phyloP scores from a whole-genome alignment of 2,113 vertebrate species.

The Pycnonotus jocosus region DNA sequence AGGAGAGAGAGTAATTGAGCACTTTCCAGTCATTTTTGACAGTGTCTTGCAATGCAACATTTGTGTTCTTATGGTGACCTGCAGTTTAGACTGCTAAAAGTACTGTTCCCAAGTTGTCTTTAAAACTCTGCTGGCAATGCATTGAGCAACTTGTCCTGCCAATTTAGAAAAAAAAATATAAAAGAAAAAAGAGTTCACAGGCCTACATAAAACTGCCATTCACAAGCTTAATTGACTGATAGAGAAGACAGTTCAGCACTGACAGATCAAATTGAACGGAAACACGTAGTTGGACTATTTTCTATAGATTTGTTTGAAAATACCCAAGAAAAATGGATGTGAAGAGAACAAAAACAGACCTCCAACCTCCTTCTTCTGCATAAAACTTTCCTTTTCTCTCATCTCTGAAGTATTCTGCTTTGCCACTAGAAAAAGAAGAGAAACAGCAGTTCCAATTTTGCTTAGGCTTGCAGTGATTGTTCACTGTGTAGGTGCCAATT shows the following conservation, averaged over 20 bases:
- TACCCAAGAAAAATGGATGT: background rate
- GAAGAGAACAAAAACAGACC: conserved; percentile 1
- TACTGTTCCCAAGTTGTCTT: background rate
- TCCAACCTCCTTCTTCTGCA: background rate
- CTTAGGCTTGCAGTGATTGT: background rate
- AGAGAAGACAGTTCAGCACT: background rate
- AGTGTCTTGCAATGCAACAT: background rate
- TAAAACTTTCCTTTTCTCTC: conserved; percentile 47
- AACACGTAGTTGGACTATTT: background rate
- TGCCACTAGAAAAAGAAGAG: conserved; percentile 35
- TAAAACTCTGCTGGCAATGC: background rate
- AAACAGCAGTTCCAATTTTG: conserved; percentile 42
- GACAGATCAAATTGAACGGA: background rate
- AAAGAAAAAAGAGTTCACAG: background rate
- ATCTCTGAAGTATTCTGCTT: conserved; percentile 15
- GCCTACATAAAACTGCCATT: background rate
- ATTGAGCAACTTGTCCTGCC: background rate
- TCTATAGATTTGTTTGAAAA: conserved; percentile 13
- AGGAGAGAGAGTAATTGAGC: background rate
- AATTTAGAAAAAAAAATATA: background rate
- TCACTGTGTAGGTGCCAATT: background rate
- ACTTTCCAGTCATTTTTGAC: background rate
- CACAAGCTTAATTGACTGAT: background rate
- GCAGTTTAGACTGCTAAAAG: background rate
- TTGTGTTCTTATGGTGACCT: background rate